phyloP scores from a whole-genome alignment of 2,888 invertebrate genomes.

The Aethes cnicana region DNA sequence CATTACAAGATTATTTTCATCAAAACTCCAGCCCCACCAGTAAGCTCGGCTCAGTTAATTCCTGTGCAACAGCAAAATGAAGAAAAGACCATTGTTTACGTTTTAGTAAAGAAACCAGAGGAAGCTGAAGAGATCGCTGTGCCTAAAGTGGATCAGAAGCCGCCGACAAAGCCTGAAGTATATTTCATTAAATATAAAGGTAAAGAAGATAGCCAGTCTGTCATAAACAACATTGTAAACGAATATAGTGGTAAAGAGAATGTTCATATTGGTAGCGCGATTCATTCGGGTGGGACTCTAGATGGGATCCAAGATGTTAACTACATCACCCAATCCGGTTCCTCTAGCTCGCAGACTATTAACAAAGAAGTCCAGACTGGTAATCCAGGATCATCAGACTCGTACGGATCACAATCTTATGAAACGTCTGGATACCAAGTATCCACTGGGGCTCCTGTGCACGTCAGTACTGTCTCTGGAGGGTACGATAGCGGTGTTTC shows the following conservation, averaged over 20 bases:
- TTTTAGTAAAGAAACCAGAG: conserved; percentile 89
- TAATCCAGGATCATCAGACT: conserved; percentile 1
- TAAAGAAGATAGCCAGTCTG: conserved; percentile 77
- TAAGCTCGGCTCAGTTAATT: conserved; percentile 85
- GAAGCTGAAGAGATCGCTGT: conserved; percentile 85
- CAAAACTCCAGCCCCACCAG: conserved; percentile 86
- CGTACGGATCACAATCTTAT: conserved; percentile 23
- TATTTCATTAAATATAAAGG: conserved; percentile 90
- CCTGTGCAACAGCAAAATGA: conserved; percentile 86
- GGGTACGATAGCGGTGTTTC: conserved; percentile 25
- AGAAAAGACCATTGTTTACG: conserved; percentile 90
- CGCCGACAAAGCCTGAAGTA: conserved; percentile 89
- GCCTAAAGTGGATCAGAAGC: conserved; percentile 85
- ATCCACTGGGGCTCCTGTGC: conserved; percentile 8
- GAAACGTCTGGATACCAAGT: conserved; percentile 19
- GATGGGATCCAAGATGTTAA: conserved; percentile 15
- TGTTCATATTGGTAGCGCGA: conserved; percentile 24
- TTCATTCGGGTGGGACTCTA: conserved; percentile 13
- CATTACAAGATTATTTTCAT: conserved; percentile 92
- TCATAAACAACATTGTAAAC: conserved; percentile 71
- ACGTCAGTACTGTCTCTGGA: not conserved
- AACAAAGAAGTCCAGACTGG: not conserved
- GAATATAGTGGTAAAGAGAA: conserved; percentile 55
- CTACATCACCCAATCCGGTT: conserved; percentile 7
- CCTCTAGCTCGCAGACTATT: conserved; percentile 1